A percentile compares a stretch with the other conserved stretches of the same genome.
Evolutionary conservation across 2,113 vertebrate genomes (phyloP).

Genomic region (Spheniscus mendiculus): DNA sequence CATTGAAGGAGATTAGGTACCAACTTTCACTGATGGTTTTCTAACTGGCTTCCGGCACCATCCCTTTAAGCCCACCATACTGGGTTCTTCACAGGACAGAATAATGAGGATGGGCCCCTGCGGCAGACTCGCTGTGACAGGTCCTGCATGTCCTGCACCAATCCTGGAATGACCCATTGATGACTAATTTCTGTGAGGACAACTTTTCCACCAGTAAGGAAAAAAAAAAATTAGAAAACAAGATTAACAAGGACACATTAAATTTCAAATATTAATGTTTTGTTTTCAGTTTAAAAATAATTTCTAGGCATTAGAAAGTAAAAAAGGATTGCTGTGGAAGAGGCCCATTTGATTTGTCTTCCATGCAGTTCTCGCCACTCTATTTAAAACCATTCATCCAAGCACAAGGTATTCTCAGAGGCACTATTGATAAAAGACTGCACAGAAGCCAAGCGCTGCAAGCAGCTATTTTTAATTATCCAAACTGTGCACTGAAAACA

Average conservation of each 20-base stretch:
- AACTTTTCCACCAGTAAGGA: background rate
- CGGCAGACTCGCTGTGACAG: accelerated
- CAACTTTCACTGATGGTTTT: background rate
- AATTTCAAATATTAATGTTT: background rate
- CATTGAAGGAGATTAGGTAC: background rate
- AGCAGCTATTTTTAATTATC: slow-evolving; percentile 62
- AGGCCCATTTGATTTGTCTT: background rate
- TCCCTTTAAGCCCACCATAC: background rate
- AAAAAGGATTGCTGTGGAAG: background rate
- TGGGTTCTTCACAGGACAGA: background rate
- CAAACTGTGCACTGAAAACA: slow-evolving; percentile 14
- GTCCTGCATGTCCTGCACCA: background rate
- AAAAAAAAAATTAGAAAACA: background rate
- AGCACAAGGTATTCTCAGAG: slow-evolving; percentile 57
- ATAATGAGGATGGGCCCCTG: background rate
- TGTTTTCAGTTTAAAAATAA: background rate
- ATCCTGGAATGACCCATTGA: background rate
- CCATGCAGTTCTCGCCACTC: background rate
- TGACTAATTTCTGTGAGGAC: background rate
- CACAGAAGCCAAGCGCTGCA: slow-evolving; percentile 32
- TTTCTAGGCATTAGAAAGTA: background rate
- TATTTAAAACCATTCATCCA: slow-evolving; percentile 56
- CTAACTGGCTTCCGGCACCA: background rate
- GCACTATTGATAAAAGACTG: slow-evolving; percentile 50
- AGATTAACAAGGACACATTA: background rate